Evolutionary conservation across 2,888 invertebrate species (phyloP).

Genomic region (Adela reaumurella): DNA sequence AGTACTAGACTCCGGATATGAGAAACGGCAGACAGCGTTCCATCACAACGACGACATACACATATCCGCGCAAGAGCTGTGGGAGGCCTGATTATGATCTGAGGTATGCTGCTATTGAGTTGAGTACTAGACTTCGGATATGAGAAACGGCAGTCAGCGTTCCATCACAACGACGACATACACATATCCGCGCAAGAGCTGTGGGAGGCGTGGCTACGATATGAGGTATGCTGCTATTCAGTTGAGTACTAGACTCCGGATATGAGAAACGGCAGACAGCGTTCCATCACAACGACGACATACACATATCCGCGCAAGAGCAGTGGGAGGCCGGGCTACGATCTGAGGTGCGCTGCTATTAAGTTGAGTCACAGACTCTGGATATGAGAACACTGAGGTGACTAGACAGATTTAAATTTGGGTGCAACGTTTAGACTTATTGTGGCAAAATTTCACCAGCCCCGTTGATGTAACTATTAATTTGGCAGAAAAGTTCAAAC

Average conservation of each 20-base stretch:
- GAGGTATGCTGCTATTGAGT: slow-evolving; percentile 60
- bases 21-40: slow-evolving; percentile 89
- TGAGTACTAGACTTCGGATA: slow-evolving; percentile 95
- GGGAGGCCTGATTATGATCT: slow-evolving; percentile 94
- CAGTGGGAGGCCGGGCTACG: slow-evolving; percentile 95
- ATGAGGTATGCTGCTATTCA: slow-evolving; percentile 63
- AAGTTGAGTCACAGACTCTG: slow-evolving; percentile 96
- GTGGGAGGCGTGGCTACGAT: slow-evolving; percentile 94
- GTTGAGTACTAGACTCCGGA: slow-evolving; percentile 94
- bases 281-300: slow-evolving; percentile 93
- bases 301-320: slow-evolving; percentile 96
- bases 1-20: slow-evolving; percentile 94
- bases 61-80: slow-evolving; percentile 94
- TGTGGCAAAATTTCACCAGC: no score
- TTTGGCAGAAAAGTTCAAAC: no score
- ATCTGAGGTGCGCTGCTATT: slow-evolving; percentile 65
- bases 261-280: slow-evolving; percentile 67
- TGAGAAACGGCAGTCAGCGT: slow-evolving; percentile 60
- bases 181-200: slow-evolving; percentile 96
- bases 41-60: slow-evolving; percentile 97
- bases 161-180: slow-evolving; percentile 96
- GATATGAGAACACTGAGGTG: slow-evolving; percentile 90
- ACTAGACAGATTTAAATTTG: no score
- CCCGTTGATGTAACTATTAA: no score
- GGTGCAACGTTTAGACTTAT: no score